Percentiles rank a stretch among this genome's conserved stretches.
Evolutionary conservation across 2,888 invertebrate genomes (phyloP).

Genomic region (Drosophila borborema): DNA sequence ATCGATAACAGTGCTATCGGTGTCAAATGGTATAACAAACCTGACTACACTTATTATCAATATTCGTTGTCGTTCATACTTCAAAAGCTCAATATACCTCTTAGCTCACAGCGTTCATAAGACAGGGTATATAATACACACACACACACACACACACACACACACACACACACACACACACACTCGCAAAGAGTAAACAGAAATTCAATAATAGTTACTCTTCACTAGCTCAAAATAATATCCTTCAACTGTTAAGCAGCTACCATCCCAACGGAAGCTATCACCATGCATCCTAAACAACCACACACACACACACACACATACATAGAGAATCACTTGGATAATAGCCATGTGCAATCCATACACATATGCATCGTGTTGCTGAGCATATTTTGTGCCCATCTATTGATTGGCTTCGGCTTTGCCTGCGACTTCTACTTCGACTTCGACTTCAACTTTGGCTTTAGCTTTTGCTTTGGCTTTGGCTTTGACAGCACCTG

Average conservation of each 20-base stretch:
- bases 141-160: neutral
- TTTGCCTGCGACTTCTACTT: neutral
- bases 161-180: too few relatives aligned
- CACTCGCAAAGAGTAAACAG: neutral
- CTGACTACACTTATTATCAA: too few relatives aligned
- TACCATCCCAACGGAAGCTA: conserved; percentile 7
- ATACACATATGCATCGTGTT: neutral
- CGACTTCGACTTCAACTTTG: neutral
- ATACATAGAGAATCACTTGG: neutral
- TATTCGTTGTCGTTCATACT: too few relatives aligned
- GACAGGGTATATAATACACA: neutral
- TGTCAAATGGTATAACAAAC: too few relatives aligned
- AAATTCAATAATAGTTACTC: conserved; percentile 7
- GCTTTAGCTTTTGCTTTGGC: neutral
- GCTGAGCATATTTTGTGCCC: neutral
- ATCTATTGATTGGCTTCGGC: conserved; percentile 31
- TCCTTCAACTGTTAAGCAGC: conserved; percentile 8
- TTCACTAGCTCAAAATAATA: conserved; percentile 4
- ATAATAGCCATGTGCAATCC: neutral
- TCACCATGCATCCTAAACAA: neutral
- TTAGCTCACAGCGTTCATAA: neutral
- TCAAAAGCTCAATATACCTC: neutral
- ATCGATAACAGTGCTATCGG: neutral
- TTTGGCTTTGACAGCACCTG: conserved; percentile 5
- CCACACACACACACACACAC: neutral